Percentiles rank a stretch among this genome's conserved stretches.
Evolutionary conservation across 2,888 invertebrate genomes (phyloP).

Genomic region (Lycia hirtaria): DNA sequence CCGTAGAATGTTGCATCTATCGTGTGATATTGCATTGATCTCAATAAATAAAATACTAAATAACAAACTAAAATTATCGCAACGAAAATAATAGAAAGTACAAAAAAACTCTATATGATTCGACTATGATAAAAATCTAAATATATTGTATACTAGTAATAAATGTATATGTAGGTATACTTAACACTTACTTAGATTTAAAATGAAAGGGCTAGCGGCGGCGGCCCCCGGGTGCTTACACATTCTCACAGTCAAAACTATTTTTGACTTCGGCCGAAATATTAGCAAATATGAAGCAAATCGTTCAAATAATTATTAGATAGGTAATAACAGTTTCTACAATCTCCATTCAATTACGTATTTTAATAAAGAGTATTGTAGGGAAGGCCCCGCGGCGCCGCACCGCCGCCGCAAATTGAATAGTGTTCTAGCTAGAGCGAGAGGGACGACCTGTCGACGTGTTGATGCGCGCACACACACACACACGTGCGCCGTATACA

Average conservation of each 20-base stretch:
- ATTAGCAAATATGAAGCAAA: neutral
- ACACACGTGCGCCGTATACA: neutral
- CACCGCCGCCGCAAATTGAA: slow-evolving; percentile 58
- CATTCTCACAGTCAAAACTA: neutral
- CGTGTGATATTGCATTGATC: slow-evolving; percentile 47
- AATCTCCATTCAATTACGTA: neutral
- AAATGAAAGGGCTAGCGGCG: slow-evolving; percentile 47
- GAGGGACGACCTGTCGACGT: slow-evolving; percentile 18
- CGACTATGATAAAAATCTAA: slow-evolving; percentile 71
- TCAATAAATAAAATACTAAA: slow-evolving; percentile 81
- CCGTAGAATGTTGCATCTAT: slow-evolving; percentile 28
- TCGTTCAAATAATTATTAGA: no score
- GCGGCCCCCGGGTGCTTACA: slow-evolving; percentile 22
- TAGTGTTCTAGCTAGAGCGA: slow-evolving; percentile 77
- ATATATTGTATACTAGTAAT: slow-evolving; percentile 57
- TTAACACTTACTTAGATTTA: slow-evolving; percentile 68
- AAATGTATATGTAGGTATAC: slow-evolving; percentile 50
- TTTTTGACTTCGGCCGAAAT: neutral
- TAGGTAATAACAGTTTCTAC: no score
- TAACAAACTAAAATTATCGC: slow-evolving; percentile 80
- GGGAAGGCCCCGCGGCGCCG: neutral
- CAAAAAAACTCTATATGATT: slow-evolving; percentile 62
- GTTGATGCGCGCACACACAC: slow-evolving; percentile 7
- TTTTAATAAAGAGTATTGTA: no score
- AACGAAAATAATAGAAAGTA: slow-evolving; percentile 66